Percentiles rank a stretch among this genome's conserved stretches.
Conservation (phyloP, 2,113 vertebrate species). For the Myanophis thanlyinensis region DNA sequence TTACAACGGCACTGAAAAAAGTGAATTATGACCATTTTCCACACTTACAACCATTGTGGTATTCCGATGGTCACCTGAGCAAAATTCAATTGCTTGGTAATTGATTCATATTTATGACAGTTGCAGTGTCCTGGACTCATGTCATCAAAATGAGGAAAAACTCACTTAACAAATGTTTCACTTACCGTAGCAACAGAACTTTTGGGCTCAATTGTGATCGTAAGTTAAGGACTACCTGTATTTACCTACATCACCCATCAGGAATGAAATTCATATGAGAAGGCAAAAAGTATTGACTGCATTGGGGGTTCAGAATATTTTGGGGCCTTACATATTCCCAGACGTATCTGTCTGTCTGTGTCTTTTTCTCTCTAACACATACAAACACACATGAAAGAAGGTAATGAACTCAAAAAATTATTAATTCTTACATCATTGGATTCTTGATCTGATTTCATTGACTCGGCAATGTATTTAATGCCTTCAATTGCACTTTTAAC, state of each 20-base stretch:
- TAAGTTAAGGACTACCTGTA: not conserved
- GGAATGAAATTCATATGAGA: not conserved
- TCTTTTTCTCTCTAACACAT: not conserved
- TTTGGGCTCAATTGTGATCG: not conserved
- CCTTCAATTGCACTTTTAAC: constrained; percentile 96
- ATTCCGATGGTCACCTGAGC: not conserved
- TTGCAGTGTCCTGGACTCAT: not conserved
- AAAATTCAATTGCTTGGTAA: not conserved
- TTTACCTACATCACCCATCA: not conserved
- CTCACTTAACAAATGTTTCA: not conserved
- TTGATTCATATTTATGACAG: not conserved
- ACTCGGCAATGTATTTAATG: constrained; percentile 96
- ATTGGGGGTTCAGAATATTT: not conserved
- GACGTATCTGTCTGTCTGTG: not conserved
- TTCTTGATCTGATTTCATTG: constrained; percentile 95
- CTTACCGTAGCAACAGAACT: not conserved
- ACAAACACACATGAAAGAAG: not conserved
- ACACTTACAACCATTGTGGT: not conserved
- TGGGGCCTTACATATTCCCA: not conserved
- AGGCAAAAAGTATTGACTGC: not conserved
- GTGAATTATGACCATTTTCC: not conserved
- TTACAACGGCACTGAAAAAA: not conserved
- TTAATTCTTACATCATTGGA: constrained; percentile 85
- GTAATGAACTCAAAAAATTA: not conserved
- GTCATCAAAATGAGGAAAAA: not conserved